phyloP scores from a whole-genome alignment of 1,140 invertebrate genomes.

The Brachionus calyciflorus region DNA sequence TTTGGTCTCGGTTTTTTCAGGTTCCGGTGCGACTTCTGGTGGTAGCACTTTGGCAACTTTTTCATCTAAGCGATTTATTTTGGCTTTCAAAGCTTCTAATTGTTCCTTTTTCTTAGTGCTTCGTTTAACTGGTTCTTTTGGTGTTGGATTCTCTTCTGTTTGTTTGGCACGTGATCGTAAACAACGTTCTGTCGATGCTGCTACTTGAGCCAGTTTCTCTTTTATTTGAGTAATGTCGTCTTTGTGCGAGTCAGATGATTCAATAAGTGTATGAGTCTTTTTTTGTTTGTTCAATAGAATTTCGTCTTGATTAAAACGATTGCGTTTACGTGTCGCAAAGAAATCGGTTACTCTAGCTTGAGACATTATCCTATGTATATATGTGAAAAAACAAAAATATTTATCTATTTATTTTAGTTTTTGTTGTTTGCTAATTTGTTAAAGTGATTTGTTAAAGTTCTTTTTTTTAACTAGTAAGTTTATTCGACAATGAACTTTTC shows the following conservation, averaged over 20 bases:
- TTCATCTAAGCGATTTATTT: constrained; percentile 14
- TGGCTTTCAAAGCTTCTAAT: constrained; percentile 29
- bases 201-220: constrained; percentile 9
- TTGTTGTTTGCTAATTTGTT: too few species aligned
- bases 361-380: constrained; percentile 8
- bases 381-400: too few species aligned
- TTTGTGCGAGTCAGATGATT: neutral
- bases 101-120: neutral
- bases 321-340: constrained; percentile 42
- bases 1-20: neutral
- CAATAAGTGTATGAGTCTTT: constrained; percentile 8
- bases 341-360: constrained; percentile 39
- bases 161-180: neutral
- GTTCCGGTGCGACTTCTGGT: neutral
- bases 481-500: too few species aligned
- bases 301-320: constrained; percentile 35
- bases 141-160: neutral
- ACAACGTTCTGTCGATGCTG: neutral
- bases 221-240: constrained; percentile 29
- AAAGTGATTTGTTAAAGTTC: too few species aligned
- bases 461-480: too few species aligned
- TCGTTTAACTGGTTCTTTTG: neutral
- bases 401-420: too few species aligned
- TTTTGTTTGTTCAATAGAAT: constrained; percentile 27
- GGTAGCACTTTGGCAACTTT: constrained; percentile 9